Percentiles rank a stretch among this genome's conserved stretches.
These are phyloP conservation scores for Erpetoichthys calabaricus DNA, from an alignment of 2,797 vertebrate species.

Conservation along the genomic window DNA sequence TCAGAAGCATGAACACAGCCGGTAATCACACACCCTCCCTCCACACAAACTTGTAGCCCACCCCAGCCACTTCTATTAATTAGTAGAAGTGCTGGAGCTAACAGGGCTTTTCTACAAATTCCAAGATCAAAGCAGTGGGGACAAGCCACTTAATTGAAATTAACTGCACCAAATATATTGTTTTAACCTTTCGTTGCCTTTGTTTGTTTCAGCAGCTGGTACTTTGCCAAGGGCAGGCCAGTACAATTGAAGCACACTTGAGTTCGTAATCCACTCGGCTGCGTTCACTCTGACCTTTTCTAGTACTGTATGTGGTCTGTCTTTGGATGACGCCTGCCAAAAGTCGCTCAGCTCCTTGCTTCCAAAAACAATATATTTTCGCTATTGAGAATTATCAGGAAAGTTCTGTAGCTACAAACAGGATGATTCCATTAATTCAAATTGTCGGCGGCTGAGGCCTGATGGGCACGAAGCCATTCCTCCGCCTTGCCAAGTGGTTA, in stretches of 20 bases:
- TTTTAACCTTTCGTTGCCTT: slow-evolving; percentile 57
- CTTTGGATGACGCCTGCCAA: too few species aligned
- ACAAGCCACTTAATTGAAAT: slow-evolving; percentile 49
- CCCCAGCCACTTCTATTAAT: slow-evolving; percentile 8
- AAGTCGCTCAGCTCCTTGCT: neutral
- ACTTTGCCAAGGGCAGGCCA: slow-evolving; percentile 34
- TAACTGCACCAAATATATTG: slow-evolving; percentile 53
- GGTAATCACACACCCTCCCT: slow-evolving; percentile 4
- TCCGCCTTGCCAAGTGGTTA: slow-evolving; percentile 10
- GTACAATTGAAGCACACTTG: neutral
- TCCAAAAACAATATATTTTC: slow-evolving; percentile 1
- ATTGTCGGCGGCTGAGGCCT: slow-evolving; percentile 8
- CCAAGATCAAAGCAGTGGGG: slow-evolving; percentile 40
- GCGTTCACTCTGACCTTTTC: slow-evolving; percentile 3
- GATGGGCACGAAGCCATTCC: slow-evolving; percentile 1
- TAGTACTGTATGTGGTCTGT: neutral
- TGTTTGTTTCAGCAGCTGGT: slow-evolving; percentile 54
- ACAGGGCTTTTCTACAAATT: slow-evolving; percentile 5
- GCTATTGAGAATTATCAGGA: neutral
- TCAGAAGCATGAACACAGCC: slow-evolving; percentile 14
- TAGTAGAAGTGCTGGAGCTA: slow-evolving; percentile 8
- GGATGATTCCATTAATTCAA: slow-evolving; percentile 8
- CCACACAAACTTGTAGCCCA: neutral
- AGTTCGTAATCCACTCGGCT: neutral
- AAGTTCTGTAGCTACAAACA: slow-evolving; percentile 5